phyloP scores from a whole-genome alignment of 2,113 vertebrate species.

The Hippocampus barbouri region DNA sequence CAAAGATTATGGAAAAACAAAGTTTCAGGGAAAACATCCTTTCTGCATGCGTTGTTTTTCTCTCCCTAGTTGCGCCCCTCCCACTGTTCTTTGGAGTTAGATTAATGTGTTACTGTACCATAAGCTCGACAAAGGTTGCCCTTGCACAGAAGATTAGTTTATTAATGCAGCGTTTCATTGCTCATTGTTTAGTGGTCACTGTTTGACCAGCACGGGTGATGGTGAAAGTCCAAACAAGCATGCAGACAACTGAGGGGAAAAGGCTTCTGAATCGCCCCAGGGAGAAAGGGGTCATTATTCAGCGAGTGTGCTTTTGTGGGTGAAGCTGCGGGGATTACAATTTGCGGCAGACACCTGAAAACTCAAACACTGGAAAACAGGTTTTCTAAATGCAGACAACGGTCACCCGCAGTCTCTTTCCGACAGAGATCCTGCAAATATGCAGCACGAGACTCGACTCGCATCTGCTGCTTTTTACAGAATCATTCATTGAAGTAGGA shows the following conservation, averaged over 20 bases:
- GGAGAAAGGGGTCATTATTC: not conserved
- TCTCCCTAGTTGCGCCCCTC: conserved; percentile 4
- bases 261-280: not conserved
- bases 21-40: not conserved
- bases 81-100: conserved; percentile 14
- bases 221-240: conserved; percentile 25
- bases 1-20: not conserved
- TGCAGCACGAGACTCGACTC: not conserved
- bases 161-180: conserved; percentile 38
- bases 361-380: not conserved
- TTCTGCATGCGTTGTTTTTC: not conserved
- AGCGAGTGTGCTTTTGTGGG: not conserved
- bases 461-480: not conserved
- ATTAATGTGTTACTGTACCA: conserved; percentile 52
- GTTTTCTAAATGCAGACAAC: not conserved
- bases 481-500: not conserved
- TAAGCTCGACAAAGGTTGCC: not conserved
- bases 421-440: not conserved
- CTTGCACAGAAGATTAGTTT: conserved; percentile 33
- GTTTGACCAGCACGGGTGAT: conserved; percentile 11
- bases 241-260: not conserved
- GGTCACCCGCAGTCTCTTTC: not conserved
- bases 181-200: conserved; percentile 23
- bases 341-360: not conserved
- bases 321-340: not conserved